Evolutionary conservation across 1,140 invertebrate species (phyloP).

Genomic region (Drosophila willistoni): DNA sequence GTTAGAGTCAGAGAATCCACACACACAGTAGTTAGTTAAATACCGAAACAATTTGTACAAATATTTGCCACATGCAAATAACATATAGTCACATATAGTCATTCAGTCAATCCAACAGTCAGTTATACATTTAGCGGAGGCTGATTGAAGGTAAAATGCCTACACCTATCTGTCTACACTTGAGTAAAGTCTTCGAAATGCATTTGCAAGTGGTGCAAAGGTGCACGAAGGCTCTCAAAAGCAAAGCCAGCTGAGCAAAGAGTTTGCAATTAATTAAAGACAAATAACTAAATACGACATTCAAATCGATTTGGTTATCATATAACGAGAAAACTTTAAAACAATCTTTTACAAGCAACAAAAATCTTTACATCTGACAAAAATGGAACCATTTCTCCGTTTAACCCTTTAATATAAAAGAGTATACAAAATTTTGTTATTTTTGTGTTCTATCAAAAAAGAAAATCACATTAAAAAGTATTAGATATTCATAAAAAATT

Average conservation of each 20-base stretch:
- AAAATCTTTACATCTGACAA: too few relatives aligned
- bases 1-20: constrained; percentile 35
- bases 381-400: too few relatives aligned
- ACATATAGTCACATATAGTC: constrained; percentile 45
- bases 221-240: constrained; percentile 11
- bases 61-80: constrained; percentile 66
- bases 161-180: constrained; percentile 30
- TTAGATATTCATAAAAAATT: too few relatives aligned
- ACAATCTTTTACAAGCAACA: not conserved
- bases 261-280: constrained; percentile 25
- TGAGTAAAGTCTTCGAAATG: constrained; percentile 35
- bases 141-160: constrained; percentile 19
- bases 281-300: not conserved
- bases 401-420: too few relatives aligned
- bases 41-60: constrained; percentile 54
- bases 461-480: too few relatives aligned
- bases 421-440: too few relatives aligned
- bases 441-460: too few relatives aligned
- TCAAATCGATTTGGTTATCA: constrained; percentile 9
- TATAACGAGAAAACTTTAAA: not conserved
- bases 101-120: not conserved
- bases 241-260: constrained; percentile 13
- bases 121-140: not conserved
- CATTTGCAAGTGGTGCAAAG: constrained; percentile 23
- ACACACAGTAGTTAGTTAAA: constrained; percentile 65